Base-by-base conservation (phyloP, 2,797 vertebrate species). In the Fistularia commersonii region DNA sequence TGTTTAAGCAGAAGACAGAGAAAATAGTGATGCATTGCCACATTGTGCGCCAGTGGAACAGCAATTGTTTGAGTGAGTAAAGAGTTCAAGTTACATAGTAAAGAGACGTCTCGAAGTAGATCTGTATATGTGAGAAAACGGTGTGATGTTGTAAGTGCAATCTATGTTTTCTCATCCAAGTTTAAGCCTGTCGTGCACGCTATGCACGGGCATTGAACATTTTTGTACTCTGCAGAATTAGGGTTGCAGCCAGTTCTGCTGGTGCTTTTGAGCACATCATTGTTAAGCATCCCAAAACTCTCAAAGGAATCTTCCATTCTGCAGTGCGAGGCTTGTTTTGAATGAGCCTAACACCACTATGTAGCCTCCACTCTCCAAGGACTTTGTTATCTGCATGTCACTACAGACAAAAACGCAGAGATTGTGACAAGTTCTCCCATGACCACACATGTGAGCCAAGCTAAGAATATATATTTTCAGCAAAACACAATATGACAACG, bases 281-380 rank as follows among this genome's bases (percentile, higher is more conserved):
- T 66, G 54, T 66, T 64, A 74, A 3, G 51, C 65, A 72, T 73
- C 64, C 59, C n/a, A 33, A 23, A 57, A 60, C 39, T 81, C 83
- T 71, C 76, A 51, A 50, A 11, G 64, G 82, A 74, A 65, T 74
- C 72, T 67, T 71, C 48, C 42, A 63, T 64, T 77, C 60, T 65
- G 68, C 69, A 72, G 59, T 57, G 54, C 49, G 59, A 66, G 69
- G 70, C 76, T 81, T 75, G 64, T 69, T 74, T 61, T 14, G 7
- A 13, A 51, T 55, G 61, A 57, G 64, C 57, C 66, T 64, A 69
- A 74, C 77, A 57, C 65, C 53, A 51, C 50, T 55, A 68, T 81
- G 67, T 80, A 76, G 71, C 64, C 43, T 65, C 38, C 43, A 6
- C 45, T 73, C 73, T 76, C 79, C 55, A 14, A 69, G 65, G 73